Evolutionary conservation across 1,140 invertebrate species (phyloP), one percentile per base, ranked within the genome.

Genomic region (Coenobita brevimanus): DNA sequence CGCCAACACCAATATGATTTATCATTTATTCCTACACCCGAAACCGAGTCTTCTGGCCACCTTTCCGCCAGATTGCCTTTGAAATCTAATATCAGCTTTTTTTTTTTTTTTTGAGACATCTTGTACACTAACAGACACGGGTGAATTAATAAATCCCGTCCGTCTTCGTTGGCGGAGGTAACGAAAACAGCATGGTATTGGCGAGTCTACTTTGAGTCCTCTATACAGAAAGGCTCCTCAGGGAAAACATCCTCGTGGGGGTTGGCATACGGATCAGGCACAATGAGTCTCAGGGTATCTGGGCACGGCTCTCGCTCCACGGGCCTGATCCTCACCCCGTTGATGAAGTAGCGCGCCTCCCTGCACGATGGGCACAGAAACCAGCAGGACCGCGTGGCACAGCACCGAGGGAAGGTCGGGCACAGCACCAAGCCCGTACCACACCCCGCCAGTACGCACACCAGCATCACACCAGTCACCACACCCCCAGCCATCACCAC

Each of bases 331-430:
- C 71, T 75, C 2, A 75, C 46, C 24, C 71, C 71, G 2, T 75
- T 75, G 36, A n/a, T 38, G 71, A 75, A 75, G 71, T 36, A 75
- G 13, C 3, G 1, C 24, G 71, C 71, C 46, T 75, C 71, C 17
- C 36, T 38, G 71, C 71, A 75, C n/a, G 71, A 75, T 10, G 71
- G 71, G 27, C 71, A 75, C 30, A 75, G 36, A 38, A n/a, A 24
- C 71, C 71, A 75, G 71, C 71, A 75, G 33, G 27, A 41, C 21
- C 27, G 17, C 6, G 71, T 75, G 36, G 10, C 1, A 41, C 71
- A 75, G 71, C 71, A 75, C n/a, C 71, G 71, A 38, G 71, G 71
- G 36, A 75, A 75, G 6, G 10, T 75, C 30, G 71, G 71, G 10
- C 71, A 75, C 2, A 75, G 71, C 15, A 38, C 30, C 30, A 75